Percentiles rank a stretch among this genome's conserved stretches.
These are phyloP conservation scores for Bostrychus sinensis DNA, from an alignment of 2,113 vertebrate species.

Conservation along the genomic window DNA sequence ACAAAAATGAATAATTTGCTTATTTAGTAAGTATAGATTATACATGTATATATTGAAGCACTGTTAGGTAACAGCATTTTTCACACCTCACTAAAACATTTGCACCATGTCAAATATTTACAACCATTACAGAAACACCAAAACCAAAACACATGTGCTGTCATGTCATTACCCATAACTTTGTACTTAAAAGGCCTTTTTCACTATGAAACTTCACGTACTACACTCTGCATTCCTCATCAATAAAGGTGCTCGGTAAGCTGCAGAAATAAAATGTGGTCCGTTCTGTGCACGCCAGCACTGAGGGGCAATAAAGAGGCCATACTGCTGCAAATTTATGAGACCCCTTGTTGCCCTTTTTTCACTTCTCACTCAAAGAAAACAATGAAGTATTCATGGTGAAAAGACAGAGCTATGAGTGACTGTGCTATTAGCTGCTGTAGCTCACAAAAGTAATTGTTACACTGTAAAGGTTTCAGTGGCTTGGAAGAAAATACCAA, in stretches of 20 bases:
- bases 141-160: background rate
- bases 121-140: background rate
- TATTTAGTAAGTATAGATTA: no score
- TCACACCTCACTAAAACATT: no score
- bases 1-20: no score
- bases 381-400: conserved; percentile 46
- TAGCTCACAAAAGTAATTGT: conserved; percentile 19
- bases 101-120: background rate
- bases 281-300: conserved; percentile 38
- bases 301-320: conserved; percentile 40
- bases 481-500: conserved; percentile 25
- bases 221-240: conserved; percentile 1
- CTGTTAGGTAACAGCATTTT: no score
- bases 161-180: background rate
- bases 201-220: background rate
- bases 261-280: conserved; percentile 47
- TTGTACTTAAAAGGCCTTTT: background rate
- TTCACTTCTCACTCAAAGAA: conserved; percentile 32
- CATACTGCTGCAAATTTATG: conserved; percentile 48
- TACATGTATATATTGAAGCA: no score
- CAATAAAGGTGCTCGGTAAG: conserved; percentile 19
- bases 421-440: conserved; percentile 13
- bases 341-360: conserved; percentile 9
- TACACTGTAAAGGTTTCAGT: conserved; percentile 8
- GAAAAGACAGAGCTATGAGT: conserved; percentile 15